phyloP scores from a whole-genome alignment of 2,888 invertebrate species.

The Orthosia gothica region DNA sequence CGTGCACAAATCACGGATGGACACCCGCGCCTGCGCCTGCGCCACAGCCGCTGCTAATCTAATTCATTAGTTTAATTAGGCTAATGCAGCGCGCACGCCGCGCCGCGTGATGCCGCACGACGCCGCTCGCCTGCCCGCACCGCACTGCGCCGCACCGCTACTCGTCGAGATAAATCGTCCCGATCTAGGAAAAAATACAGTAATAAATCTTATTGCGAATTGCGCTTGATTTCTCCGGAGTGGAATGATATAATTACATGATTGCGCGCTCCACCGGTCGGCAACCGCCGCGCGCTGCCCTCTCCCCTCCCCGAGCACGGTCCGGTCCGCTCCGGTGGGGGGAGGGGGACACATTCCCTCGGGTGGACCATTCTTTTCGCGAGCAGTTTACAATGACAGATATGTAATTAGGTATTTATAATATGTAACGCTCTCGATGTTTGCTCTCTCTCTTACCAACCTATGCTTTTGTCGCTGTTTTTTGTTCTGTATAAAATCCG shows the following conservation, averaged over 20 bases:
- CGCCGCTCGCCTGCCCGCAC: constrained; percentile 33
- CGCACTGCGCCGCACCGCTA: constrained; percentile 50
- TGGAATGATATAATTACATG: constrained; percentile 83
- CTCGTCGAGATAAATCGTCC: constrained; percentile 70
- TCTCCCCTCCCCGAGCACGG: not conserved
- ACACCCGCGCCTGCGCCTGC: constrained; percentile 48
- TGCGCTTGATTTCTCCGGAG: constrained; percentile 77
- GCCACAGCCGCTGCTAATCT: constrained; percentile 67
- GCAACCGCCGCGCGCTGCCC: constrained; percentile 41
- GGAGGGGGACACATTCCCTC: constrained; percentile 48
- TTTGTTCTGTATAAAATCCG: constrained; percentile 20
- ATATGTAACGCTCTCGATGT: constrained; percentile 58
- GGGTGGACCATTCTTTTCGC: constrained; percentile 62
- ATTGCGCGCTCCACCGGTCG: constrained; percentile 67
- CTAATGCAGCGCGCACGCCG: constrained; percentile 75
- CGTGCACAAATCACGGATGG: constrained; percentile 67
- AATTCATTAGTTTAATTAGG: constrained; percentile 83
- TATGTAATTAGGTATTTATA: constrained; percentile 67
- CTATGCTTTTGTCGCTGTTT: constrained; percentile 22
- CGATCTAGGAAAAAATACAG: constrained; percentile 75
- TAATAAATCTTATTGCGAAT: constrained; percentile 80
- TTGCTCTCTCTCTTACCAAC: constrained; percentile 5
- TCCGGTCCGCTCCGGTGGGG: not conserved
- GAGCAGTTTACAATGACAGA: constrained; percentile 66
- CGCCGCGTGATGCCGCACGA: constrained; percentile 60